Percentiles rank a stretch among this genome's conserved stretches.
phyloP scores from a whole-genome alignment of 2,113 vertebrate genomes.

The Hippolais icterina region DNA sequence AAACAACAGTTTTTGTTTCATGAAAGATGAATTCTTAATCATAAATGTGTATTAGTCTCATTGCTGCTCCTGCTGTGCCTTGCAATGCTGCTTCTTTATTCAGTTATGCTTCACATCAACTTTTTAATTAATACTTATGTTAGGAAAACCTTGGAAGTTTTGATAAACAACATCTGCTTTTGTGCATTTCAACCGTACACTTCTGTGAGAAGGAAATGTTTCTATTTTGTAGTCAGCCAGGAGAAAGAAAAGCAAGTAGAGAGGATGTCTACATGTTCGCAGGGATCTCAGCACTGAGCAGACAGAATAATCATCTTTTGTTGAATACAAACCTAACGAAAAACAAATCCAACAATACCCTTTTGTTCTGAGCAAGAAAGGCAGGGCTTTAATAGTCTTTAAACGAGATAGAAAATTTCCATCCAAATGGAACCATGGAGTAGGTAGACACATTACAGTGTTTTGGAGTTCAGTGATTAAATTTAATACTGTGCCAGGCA shows the following conservation, averaged over 20 bases:
- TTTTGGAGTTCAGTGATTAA: constrained; percentile 53
- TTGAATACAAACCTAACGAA: constrained; percentile 22
- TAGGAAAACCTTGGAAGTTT: constrained; percentile 35
- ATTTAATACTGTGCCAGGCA: constrained; percentile 50
- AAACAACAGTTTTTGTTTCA: neutral
- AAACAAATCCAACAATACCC: constrained; percentile 58
- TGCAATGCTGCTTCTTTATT: neutral
- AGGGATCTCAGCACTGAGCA: constrained; percentile 28
- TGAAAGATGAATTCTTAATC: neutral
- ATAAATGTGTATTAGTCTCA: neutral
- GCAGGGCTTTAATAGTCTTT: constrained; percentile 55
- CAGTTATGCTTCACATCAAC: neutral
- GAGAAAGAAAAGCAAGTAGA: constrained; percentile 22
- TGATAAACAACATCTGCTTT: constrained; percentile 25
- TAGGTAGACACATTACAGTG: constrained; percentile 48
- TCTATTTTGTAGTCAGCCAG: neutral
- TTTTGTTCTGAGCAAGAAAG: constrained; percentile 62
- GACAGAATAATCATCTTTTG: constrained; percentile 68
- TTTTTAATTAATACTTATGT: constrained; percentile 14
- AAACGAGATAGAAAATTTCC: constrained; percentile 59
- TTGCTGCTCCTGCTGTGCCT: neutral
- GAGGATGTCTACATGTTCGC: constrained; percentile 28
- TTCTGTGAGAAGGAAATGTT: neutral
- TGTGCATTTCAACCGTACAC: neutral
- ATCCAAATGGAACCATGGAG: constrained; percentile 49